Conservation (phyloP, 2,113 vertebrate genomes). For the Motacilla alba region DNA sequence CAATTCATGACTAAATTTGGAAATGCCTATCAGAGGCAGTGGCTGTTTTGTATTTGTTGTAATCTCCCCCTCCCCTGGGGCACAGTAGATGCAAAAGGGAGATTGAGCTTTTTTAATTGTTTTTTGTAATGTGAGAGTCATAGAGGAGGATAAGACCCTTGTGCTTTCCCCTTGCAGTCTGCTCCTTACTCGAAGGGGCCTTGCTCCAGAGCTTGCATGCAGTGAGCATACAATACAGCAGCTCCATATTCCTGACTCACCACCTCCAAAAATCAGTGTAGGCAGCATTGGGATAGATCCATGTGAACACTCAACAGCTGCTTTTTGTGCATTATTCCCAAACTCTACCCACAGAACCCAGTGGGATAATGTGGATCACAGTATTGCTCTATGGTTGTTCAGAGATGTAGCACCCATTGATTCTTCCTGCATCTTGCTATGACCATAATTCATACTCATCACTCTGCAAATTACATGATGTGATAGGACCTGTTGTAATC, state of each 20-base stretch:
- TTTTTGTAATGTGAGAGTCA: neutral
- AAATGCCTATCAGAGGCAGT: neutral
- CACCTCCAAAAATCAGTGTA: neutral
- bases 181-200: neutral
- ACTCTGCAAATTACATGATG: neutral
- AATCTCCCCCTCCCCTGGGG: neutral
- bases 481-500: neutral
- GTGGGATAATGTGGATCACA: neutral
- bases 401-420: neutral
- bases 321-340: neutral
- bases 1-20: neutral
- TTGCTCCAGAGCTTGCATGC: neutral
- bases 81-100: neutral
- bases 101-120: neutral
- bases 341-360: neutral
- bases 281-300: neutral
- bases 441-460: neutral
- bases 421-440: neutral
- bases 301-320: neutral
- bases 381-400: neutral
- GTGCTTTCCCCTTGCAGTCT: neutral
- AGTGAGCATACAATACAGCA: neutral
- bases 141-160: neutral
- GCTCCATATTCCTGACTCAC: neutral
- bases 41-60: neutral